phyloP scores from a whole-genome alignment of 2,113 vertebrate genomes.

The Callopanchax toddi region DNA sequence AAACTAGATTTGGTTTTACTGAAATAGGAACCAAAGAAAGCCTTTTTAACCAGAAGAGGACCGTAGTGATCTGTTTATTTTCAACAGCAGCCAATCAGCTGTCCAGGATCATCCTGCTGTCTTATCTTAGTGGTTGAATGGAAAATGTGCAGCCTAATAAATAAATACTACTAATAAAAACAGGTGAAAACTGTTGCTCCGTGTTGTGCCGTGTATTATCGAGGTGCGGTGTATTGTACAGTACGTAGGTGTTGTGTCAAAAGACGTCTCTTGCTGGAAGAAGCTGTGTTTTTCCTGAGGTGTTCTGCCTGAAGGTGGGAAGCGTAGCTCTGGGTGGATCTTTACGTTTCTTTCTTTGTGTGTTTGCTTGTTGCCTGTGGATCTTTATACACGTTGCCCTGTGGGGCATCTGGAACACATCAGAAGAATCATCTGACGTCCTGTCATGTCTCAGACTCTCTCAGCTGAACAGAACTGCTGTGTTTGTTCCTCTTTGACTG shows the following conservation, averaged over 20 bases:
- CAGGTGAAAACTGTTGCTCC: too few relatives aligned
- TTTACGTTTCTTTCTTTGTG: slow-evolving; percentile 2
- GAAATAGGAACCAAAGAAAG: too few relatives aligned
- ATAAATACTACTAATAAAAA: slow-evolving; percentile 27
- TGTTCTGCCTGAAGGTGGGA: background rate
- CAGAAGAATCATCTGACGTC: background rate
- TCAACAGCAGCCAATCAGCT: too few relatives aligned
- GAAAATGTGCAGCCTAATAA: slow-evolving; percentile 13
- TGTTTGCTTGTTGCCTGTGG: slow-evolving; percentile 20
- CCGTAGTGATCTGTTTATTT: too few relatives aligned
- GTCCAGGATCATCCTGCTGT: too few relatives aligned
- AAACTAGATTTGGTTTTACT: too few relatives aligned
- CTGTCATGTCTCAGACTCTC: background rate
- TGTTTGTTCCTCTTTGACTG: slow-evolving; percentile 2
- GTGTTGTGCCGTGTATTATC: too few relatives aligned
- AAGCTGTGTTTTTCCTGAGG: background rate
- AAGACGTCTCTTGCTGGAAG: too few relatives aligned
- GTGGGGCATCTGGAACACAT: slow-evolving; percentile 25
- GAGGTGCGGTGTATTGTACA: background rate
- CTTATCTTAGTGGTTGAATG: too few relatives aligned
- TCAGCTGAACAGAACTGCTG: background rate
- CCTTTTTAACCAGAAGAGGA: too few relatives aligned
- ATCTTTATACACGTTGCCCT: slow-evolving; percentile 42
- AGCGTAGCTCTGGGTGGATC: background rate
- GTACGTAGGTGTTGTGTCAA: background rate